Evolutionary conservation across 2,797 vertebrate species (phyloP), one percentile per base, ranked within the genome.

Genomic region (Scarus forsteni): DNA sequence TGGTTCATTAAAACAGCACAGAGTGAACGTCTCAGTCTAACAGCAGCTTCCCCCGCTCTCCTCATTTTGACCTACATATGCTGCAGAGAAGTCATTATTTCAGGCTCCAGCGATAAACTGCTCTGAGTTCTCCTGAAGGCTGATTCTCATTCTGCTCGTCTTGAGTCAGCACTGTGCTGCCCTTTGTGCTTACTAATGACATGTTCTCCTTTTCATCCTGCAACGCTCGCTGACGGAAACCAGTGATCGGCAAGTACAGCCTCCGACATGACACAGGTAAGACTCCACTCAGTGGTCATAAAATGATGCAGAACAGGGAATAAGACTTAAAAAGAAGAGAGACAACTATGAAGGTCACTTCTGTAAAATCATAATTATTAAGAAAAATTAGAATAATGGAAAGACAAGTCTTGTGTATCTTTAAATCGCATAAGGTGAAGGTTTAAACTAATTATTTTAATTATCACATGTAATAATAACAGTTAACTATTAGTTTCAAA

Each of bases 191-290:
- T 14, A 74, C 66, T 87, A 65, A 87, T 60, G 66, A 51, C 50
- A 51, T 65, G 53, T 52, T 66, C 60, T 62, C 40, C 53, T 87
- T 54, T 72, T 50, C 46, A 0, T 49, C 2, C 44, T 48, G 62
- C 72, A 10, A 52, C n/a, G 55, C 62, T 58, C 61, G 0, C 74
- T 51, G 10, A 62, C 68, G 74, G 57, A 54, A 76, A 70, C 59
- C 83, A 95, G 94, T 95, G 53, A 94, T 95, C 52, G 94, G 94
- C 49, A 95, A 95, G 81, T 95, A 95, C 87, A 94, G 94, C 85
- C 92, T 95, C 19, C 93, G 92, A 36, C 92, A 94, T 15, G 93
- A 95, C 80, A 88, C 67, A 90, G 94, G 94, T 95, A 91, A 53
- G n/a, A 40, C 11, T 91, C 53, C 49, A 14, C 10, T 14, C 18